These are phyloP conservation scores for Rhea americana DNA, from an alignment of 2,113 vertebrate species.

Conservation along the genomic window DNA sequence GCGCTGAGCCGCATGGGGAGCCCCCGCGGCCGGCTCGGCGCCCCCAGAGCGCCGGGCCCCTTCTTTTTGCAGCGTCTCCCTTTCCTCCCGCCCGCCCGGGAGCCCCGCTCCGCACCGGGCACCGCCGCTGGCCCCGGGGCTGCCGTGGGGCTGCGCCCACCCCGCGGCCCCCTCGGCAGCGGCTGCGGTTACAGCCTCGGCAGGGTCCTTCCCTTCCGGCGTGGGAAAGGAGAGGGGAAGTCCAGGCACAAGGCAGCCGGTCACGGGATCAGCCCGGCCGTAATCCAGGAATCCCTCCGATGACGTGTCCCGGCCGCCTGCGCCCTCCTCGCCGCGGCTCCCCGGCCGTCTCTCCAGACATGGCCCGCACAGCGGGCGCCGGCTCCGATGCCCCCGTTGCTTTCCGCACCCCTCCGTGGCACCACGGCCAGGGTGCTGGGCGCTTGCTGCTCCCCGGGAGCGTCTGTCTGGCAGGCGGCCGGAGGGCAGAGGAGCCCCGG, in stretches of 20 bases:
- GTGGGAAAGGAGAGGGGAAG: slow-evolving; percentile 3
- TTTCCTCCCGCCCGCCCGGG: neutral
- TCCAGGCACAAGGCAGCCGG: neutral
- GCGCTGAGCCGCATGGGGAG: too few relatives aligned
- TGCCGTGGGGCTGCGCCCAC: accelerated
- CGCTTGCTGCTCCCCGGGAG: neutral
- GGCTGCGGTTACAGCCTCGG: neutral
- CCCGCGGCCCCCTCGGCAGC: neutral
- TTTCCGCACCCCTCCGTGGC: neutral
- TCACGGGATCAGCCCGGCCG: neutral
- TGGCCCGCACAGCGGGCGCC: neutral
- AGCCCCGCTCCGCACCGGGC: neutral
- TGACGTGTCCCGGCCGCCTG: neutral
- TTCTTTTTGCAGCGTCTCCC: neutral
- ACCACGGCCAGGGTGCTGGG: neutral
- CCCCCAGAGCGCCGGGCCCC: accelerated
- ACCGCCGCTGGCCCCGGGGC: too few relatives aligned
- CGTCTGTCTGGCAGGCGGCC: neutral
- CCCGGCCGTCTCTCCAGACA: too few relatives aligned
- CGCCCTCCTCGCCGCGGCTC: accelerated
- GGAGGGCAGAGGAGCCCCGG: accelerated
- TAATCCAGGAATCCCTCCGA: slow-evolving; percentile 15
- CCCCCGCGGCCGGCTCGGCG: neutral
- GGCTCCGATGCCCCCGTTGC: neutral
- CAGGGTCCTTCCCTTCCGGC: accelerated